These are phyloP conservation scores for Limnodromus scolopaceus DNA, from an alignment of 2,797 vertebrate species.

Conservation along the genomic window DNA sequence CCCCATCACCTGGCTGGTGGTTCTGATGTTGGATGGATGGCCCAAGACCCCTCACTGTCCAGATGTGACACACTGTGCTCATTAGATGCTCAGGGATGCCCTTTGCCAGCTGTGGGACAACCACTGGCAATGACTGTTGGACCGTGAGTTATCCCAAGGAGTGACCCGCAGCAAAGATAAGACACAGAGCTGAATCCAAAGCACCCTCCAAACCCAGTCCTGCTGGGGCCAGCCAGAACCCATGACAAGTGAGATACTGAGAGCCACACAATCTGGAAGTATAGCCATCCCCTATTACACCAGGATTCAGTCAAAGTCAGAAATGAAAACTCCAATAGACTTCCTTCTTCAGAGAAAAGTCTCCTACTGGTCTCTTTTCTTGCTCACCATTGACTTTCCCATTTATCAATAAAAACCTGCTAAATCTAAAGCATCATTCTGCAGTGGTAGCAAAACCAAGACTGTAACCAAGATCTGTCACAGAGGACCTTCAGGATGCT, in stretches of 20 bases:
- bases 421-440: neutral
- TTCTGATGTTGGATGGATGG: neutral
- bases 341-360: neutral
- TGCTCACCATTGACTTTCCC: too few species aligned
- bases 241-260: neutral
- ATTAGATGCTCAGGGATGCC: neutral
- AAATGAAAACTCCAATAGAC: neutral
- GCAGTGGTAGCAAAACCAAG: neutral
- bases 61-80: neutral
- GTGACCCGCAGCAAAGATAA: accelerated
- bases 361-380: neutral
- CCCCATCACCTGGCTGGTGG: neutral
- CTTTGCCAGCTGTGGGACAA: neutral
- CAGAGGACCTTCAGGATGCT: neutral
- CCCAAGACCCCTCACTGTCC: neutral
- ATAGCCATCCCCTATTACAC: too few species aligned
- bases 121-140: too few species aligned
- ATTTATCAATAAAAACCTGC: neutral
- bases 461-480: neutral
- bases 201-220: neutral
- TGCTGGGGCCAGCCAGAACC: neutral
- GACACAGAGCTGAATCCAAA: neutral
- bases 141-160: neutral
- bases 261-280: neutral
- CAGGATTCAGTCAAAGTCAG: neutral